phyloP scores from a whole-genome alignment of 2,797 vertebrate genomes.

The Aerospiza tachiro region DNA sequence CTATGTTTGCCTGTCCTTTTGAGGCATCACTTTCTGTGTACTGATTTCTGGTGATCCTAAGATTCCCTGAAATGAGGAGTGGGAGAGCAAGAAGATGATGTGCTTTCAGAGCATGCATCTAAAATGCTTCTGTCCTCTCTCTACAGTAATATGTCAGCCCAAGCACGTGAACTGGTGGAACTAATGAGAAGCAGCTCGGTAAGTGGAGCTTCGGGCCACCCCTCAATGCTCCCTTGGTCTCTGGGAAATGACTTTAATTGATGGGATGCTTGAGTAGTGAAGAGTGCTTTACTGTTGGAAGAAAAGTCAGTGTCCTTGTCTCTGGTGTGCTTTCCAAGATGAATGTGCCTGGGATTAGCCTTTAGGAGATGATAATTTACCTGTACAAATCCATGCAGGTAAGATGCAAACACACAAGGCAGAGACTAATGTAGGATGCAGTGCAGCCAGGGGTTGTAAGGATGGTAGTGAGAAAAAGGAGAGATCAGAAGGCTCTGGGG shows the following conservation, averaged over 20 bases:
- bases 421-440: neutral
- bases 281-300: neutral
- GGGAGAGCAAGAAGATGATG: neutral
- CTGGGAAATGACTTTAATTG: neutral
- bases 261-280: neutral
- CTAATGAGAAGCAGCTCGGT: conserved; percentile 81
- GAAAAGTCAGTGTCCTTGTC: neutral
- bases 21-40: neutral
- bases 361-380: neutral
- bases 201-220: conserved; percentile 52
- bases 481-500: neutral
- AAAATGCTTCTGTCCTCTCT: neutral
- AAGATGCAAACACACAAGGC: neutral
- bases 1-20: neutral
- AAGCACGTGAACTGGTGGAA: conserved; percentile 79
- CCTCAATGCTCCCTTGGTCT: neutral
- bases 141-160: conserved; percentile 83
- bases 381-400: neutral
- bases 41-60: neutral
- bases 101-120: neutral
- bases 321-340: neutral
- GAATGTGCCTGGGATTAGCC: neutral
- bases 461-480: neutral
- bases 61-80: neutral
- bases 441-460: neutral